Base-by-base conservation (phyloP, 2,888 invertebrate species). In the Heliconius aoede region DNA sequence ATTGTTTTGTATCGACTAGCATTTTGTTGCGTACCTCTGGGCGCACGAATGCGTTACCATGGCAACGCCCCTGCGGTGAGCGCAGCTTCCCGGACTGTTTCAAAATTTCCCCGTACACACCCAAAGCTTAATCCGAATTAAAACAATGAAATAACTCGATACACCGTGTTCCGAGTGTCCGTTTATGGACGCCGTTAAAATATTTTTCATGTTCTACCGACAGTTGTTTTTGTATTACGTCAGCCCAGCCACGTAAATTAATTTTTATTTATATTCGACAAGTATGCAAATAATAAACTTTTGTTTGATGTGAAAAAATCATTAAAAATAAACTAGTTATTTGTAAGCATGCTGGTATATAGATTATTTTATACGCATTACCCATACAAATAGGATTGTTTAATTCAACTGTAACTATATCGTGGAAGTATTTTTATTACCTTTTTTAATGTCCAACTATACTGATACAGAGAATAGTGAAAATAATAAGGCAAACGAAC, bases 41-140 rank as follows among this genome's bases (percentile, higher is more conserved):
- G 86, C 87, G 89, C 90, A 91, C 91, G 87, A 90, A 90, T 86
- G 89, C 87, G 93, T 94, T 86, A 81, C 88, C 90, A 92, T 93
- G 82, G 93, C 88, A 93, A 93, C 93, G 81, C 93, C 94, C 93
- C 88, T 84, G 89, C 89, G 87, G 86, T 86, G 83, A 85, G 81
- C 85, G 87, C 84, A 87, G 86, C 88, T 86, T 86, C 87, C 88
- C 85, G 89, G 85, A 86, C 87, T 89, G 89, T 91, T 92, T 87
- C 86, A 86, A 91, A 91, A 89, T 90, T 90, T 89, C 86, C 85
- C 86, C 86, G 83, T 86, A 87, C 86, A 85, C 81, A 83, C 82
- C 82, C 85, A 86, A 86, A 88, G 89, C 89, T 89, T 90, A 91
- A 91, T 90, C 90, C 88, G 86, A 87, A 89, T 90, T 90, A 90